phyloP scores from a whole-genome alignment of 1,140 invertebrate species.

The Lepidurus apus region DNA sequence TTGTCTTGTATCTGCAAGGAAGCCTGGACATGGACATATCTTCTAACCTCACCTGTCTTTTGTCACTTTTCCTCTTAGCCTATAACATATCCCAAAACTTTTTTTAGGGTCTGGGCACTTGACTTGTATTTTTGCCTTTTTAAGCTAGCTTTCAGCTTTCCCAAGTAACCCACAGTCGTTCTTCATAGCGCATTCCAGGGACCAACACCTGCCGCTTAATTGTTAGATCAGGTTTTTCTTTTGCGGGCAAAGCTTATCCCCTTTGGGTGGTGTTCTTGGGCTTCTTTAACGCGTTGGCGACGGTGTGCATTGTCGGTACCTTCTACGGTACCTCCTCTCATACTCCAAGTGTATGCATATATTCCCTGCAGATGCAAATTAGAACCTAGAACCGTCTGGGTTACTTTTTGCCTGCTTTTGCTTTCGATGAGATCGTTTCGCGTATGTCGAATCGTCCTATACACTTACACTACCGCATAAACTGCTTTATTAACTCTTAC shows the following conservation, averaged over 20 bases:
- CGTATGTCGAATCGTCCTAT: too few relatives aligned
- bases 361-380: too few relatives aligned
- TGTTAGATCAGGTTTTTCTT: conserved; percentile 9
- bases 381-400: too few relatives aligned
- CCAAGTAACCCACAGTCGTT: neutral
- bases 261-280: neutral
- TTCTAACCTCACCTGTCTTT: conserved; percentile 9
- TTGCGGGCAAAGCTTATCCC: neutral
- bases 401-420: too few relatives aligned
- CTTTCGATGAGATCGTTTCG: too few relatives aligned
- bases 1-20: neutral
- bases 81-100: neutral
- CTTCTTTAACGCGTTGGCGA: neutral
- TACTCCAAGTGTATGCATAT: too few relatives aligned
- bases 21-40: neutral
- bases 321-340: too few relatives aligned
- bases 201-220: conserved; percentile 7
- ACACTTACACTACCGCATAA: too few relatives aligned
- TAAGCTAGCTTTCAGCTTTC: neutral
- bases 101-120: neutral
- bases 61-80: neutral
- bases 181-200: conserved; percentile 8
- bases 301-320: neutral
- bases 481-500: too few relatives aligned
- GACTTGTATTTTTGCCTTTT: neutral